Evolutionary conservation across 2,797 vertebrate species (phyloP).

Genomic region (Sternotherus odoratus): DNA sequence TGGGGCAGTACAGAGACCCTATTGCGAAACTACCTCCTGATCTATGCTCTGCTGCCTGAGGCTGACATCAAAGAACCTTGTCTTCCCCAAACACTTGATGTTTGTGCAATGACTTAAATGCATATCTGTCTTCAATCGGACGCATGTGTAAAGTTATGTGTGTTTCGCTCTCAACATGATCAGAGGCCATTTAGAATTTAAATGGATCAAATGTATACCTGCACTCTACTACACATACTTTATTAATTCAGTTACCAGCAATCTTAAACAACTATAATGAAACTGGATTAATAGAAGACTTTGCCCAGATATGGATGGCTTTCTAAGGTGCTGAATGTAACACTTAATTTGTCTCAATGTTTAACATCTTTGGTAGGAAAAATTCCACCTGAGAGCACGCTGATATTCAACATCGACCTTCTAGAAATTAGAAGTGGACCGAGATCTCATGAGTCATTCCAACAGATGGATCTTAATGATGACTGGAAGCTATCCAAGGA

Average conservation of each 20-base stretch:
- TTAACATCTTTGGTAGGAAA: constrained; percentile 83
- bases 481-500: constrained; percentile 96
- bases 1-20: not conserved
- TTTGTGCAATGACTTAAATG: not conserved
- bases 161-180: not conserved
- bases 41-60: not conserved
- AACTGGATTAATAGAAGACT: not conserved
- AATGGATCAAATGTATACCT: not conserved
- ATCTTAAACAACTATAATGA: not conserved
- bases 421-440: constrained; percentile 95
- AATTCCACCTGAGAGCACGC: constrained; percentile 91
- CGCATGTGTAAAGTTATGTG: not conserved
- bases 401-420: constrained; percentile 95
- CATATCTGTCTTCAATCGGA: not conserved
- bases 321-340: not conserved
- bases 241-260: not conserved
- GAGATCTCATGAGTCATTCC: constrained; percentile 96
- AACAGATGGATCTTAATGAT: constrained; percentile 98
- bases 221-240: not conserved
- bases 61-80: not conserved
- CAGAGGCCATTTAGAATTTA: not conserved
- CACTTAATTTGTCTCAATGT: not conserved
- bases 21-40: not conserved
- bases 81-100: not conserved
- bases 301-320: accelerated